Evolutionary conservation across 2,113 vertebrate species (phyloP).

Genomic region (Tympanuchus pallidicinctus): DNA sequence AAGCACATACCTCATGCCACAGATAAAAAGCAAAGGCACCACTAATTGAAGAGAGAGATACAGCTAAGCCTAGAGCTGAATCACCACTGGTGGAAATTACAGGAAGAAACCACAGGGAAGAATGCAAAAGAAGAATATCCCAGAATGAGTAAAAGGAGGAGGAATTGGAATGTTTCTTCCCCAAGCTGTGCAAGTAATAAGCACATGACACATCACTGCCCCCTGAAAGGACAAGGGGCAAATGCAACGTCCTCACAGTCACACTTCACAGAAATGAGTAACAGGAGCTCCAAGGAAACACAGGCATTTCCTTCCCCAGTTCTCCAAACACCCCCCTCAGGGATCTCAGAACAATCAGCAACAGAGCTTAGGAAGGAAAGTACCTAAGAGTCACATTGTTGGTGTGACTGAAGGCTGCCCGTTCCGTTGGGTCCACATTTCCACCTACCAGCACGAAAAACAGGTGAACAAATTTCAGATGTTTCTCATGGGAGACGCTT

Average conservation of each 20-base stretch:
- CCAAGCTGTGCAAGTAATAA: background rate
- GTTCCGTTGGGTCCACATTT: background rate
- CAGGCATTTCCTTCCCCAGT: slow-evolving; percentile 28
- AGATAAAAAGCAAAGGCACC: slow-evolving; percentile 1
- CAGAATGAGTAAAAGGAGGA: background rate
- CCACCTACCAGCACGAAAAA: background rate
- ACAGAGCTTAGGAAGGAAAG: background rate
- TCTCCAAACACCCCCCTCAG: background rate
- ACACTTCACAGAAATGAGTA: background rate
- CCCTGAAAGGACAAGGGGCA: background rate
- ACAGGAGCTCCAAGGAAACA: background rate
- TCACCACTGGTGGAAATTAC: slow-evolving; percentile 1
- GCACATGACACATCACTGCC: background rate
- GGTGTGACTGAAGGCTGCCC: background rate
- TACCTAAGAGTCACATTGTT: fast-evolving
- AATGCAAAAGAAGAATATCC: background rate
- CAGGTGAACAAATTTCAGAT: background rate
- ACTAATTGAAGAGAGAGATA: background rate
- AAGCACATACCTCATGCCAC: slow-evolving; percentile 1
- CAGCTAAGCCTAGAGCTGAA: background rate
- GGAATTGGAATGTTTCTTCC: background rate
- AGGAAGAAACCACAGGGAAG: background rate
- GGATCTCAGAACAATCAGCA: background rate
- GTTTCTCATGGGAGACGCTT: slow-evolving; percentile 17
- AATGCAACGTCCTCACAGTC: background rate